Evolutionary conservation across 1,140 invertebrate species (phyloP), one percentile per base, ranked within the genome.

Genomic region (Drosophila nigromelanica): DNA sequence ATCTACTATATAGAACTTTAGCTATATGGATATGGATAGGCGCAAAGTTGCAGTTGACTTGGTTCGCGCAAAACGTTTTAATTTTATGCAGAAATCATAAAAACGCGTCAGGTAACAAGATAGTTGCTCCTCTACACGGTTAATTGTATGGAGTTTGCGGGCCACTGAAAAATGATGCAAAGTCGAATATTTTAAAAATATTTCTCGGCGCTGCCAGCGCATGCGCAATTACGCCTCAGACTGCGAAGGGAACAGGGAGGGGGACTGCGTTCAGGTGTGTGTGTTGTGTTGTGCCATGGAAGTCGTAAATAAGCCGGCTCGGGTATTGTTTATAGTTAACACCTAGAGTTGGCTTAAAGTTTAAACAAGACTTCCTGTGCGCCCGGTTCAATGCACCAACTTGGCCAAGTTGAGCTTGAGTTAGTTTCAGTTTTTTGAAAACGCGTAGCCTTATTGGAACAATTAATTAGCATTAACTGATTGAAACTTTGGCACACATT

Each of bases 71-170:
- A 64, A 80, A 73, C 78, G 76, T 80, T 89, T 89, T 89, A 89
- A 89, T 89, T 83, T 89, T 89, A 89, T 89, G 83, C 83, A 89
- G 83, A 89, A 89, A 89, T 89, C 85, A 89, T 89, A 89, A 89
- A 89, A 89, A 89, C 83, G 83, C 83, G 83, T 89, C 83, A 87
- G 83, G 83, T 87, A 87, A 87, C 82, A 89, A 87, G 82, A 87
- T 87, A 87, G 82, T 87, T 87, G 79, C 54, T 71, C 71, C 81
- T 80, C 47, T 39, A 60, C 76, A 52, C 64, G 78, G 78, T 87
- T 86, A 86, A 86, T 86, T 86, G 82, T 87, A 86, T 40, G 71
- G 33, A 67, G 72, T 56, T 30, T 47, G 43, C 12, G 45, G 75
- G 30, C 69, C 74, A 33, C n/a, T 86, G 75, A 78, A 86, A 86